Evolutionary conservation across 2,797 vertebrate species (phyloP).

Genomic region (Acrocephalus scirpaceus): DNA sequence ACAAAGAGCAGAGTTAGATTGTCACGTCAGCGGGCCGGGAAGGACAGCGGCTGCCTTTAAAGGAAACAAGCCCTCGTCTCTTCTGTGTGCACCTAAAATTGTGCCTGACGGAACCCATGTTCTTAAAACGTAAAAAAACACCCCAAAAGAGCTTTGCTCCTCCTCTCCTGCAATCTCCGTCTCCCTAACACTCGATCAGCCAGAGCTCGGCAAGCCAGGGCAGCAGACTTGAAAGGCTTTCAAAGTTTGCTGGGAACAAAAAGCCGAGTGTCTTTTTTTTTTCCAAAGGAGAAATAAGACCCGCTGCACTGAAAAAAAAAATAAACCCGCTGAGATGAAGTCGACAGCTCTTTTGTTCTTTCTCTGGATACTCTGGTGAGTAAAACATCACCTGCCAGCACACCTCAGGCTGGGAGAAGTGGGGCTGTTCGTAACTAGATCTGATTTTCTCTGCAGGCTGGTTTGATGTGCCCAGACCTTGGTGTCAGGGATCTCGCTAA

Average conservation of each 20-base stretch:
- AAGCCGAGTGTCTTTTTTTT: neutral
- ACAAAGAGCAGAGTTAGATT: neutral
- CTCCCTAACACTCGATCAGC: neutral
- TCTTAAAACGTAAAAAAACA: neutral
- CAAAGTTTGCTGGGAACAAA: slow-evolving; percentile 26
- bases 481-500: neutral
- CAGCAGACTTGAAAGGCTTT: neutral
- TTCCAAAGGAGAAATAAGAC: neutral
- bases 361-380: neutral
- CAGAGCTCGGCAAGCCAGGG: neutral
- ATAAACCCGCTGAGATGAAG: neutral
- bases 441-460: neutral
- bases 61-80: slow-evolving; percentile 5
- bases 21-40: neutral
- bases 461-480: neutral
- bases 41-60: slow-evolving; percentile 57
- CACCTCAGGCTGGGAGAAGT: neutral
- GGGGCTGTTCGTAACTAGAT: neutral
- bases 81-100: neutral
- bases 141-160: neutral
- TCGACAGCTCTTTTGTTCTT: slow-evolving; percentile 15
- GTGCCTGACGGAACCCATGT: neutral
- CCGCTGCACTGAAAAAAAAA: neutral
- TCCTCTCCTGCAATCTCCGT: neutral
- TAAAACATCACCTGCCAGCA: slow-evolving; percentile 8